phyloP scores from a whole-genome alignment of 92 coral and sea anemone genomes.

The Epizoanthus fatuus region DNA sequence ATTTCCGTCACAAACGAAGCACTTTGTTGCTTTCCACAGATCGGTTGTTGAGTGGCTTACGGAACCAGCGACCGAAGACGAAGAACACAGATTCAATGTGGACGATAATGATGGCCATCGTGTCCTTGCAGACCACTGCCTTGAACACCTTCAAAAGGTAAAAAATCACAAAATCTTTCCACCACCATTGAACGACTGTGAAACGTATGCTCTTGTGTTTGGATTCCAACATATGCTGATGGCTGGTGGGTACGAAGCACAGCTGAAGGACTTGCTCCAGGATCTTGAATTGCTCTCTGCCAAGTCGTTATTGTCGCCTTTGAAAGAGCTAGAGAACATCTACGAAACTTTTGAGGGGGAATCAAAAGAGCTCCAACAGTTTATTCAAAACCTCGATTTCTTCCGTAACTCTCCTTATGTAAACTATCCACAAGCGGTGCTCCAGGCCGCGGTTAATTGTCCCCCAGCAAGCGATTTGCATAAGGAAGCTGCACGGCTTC shows the following conservation, averaged over 20 bases:
- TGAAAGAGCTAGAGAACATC: not conserved
- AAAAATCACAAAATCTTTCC: constrained; percentile 1
- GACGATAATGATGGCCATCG: constrained; percentile 39
- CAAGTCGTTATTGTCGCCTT: not conserved
- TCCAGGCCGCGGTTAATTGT: not conserved
- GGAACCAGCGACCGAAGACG: not conserved
- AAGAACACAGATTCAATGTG: constrained; percentile 45
- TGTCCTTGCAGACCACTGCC: constrained; percentile 44
- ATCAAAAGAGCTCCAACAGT: not conserved
- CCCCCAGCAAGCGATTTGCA: not conserved
- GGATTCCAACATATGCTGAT: not conserved
- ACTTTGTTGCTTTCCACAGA: constrained; percentile 60
- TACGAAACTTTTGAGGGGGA: not conserved
- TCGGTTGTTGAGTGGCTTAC: constrained; percentile 70
- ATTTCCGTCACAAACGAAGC: constrained; percentile 53
- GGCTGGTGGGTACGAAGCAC: not conserved
- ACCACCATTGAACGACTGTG: not conserved
- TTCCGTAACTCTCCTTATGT: not conserved
- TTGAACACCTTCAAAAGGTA: constrained; percentile 25
- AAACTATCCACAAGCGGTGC: not conserved
- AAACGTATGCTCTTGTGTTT: not conserved
- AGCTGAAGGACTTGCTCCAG: not conserved
- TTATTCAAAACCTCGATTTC: not conserved
- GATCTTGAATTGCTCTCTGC: not conserved
- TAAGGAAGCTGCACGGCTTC: not conserved